Evolutionary conservation across 2,888 invertebrate genomes (phyloP), one percentile per base, ranked within the genome.

Genomic region (Chouioia cunea): DNA sequence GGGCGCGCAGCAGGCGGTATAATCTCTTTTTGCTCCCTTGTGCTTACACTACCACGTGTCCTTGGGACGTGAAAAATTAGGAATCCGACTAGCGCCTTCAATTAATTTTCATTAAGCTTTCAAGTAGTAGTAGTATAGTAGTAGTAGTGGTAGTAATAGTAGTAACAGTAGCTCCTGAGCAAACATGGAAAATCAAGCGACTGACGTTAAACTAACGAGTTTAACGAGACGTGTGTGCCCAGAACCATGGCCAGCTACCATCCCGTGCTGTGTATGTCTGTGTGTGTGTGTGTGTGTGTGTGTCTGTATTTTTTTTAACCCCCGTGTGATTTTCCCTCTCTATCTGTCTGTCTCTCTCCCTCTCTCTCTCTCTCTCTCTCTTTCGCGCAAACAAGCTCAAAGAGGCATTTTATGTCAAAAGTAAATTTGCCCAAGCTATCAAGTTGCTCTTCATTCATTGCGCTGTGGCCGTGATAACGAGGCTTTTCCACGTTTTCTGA

Each of bases 51-150:
- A 16, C 15, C 36, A n/a, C 27, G 36, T 52, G n/a, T 20, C 43
- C 47, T 48, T 20, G 36, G 36, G 44, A 47, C 18, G 50, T 60
- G 22, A 48, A 56, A 27, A 58, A 65, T 52, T 52, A 44, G 20
- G 47, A 15, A 18, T 4, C 18, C 4, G n/a, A 16, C 46, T 53
- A 23, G 46, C 23, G 46, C 47, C 52, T 27, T 22, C 47, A 67
- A 67, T 67, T 67, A 67, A 62, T 67, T 67, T 60, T 56, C 60
- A 67, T 60, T 66, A 53, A 36, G 52, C 20, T n/a, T 16, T 18
- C 47, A 22, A 16, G 53, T 12, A 15, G 48, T 16, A 16, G 15
- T n/a, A n/a, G 48, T 48, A 15, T 48, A n/a, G n/a, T n/a, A n/a
- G n/a, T n/a, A n/a, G n/a, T n/a, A n/a, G n/a, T n/a, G n/a, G n/a